These are phyloP conservation scores for Hydractinia symbiolongicarpus DNA, from an alignment of 30 jellyfish, hydroid and myxozoan genomes.

Conservation along the genomic window DNA sequence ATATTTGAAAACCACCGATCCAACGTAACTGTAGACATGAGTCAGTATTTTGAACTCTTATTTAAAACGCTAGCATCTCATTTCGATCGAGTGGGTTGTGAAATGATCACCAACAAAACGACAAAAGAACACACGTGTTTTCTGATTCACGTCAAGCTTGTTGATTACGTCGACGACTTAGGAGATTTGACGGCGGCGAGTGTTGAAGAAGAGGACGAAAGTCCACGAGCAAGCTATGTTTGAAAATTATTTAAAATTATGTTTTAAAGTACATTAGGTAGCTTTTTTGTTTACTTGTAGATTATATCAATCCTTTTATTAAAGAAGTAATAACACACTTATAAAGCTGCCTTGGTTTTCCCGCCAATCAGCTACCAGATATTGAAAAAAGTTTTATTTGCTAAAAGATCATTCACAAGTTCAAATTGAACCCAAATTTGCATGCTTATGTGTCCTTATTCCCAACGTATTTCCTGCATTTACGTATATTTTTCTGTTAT, in stretches of 20 bases:
- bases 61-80: slow-evolving; percentile 26
- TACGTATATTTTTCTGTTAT: no score
- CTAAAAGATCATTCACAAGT: no score
- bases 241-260: not conserved
- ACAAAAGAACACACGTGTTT: slow-evolving; percentile 9
- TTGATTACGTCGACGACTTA: slow-evolving; percentile 3
- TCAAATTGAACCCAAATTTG: no score
- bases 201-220: not conserved
- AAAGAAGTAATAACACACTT: no score
- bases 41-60: slow-evolving; percentile 24
- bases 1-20: slow-evolving; percentile 15
- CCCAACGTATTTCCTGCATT: no score
- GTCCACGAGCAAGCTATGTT: not conserved
- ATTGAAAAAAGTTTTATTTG: no score
- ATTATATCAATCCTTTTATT: no score
- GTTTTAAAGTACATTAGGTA: no score
- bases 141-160: slow-evolving; percentile 15
- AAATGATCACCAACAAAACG: slow-evolving; percentile 4
- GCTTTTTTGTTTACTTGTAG: no score
- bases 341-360: no score
- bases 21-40: slow-evolving; percentile 22
- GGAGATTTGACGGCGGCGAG: not conserved
- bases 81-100: slow-evolving; percentile 30
- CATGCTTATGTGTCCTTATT: no score
- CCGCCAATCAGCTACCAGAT: no score